Evolutionary conservation across 2,113 vertebrate genomes (phyloP), one percentile per base, ranked within the genome.

Genomic region (Chaetodon auriga): DNA sequence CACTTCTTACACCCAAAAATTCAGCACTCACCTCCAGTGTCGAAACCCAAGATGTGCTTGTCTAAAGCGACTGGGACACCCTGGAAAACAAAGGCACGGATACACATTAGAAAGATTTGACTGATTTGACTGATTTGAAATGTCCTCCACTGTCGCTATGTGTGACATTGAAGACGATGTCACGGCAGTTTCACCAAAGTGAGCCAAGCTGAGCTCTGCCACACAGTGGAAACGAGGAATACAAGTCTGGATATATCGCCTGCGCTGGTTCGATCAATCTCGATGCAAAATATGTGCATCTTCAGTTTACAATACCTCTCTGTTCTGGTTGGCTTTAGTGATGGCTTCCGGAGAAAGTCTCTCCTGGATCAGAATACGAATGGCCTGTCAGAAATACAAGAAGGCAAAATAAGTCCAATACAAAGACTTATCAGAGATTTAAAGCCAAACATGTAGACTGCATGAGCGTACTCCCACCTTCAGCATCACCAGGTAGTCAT

Each of bases 401-500:
- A 45, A 53, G 3, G 30, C 30, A 30, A 30, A 30, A 30, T 30
- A 30, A 30, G 30, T 30, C 30, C 30, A 49, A 75, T 38, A 60
- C 10, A 65, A 6, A 43, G 30, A 2, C 30, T 30, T 1, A 30
- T 30, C 5, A 46, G 13, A 30, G 30, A 30, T 30, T 30, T 1
- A 30, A 30, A 30, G 30, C 2, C 30, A 30, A 30, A 21, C 23
- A 64, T 35, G 23, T 7, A n/a, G 0, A n/a, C 25, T 3, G 2
- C 2, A 6, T 15, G 18, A 5, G 6, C 1, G 0, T 0, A 10
- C 19, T 21, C 66, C 36, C 86, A 99, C 98, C 96, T 98, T 99
- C 35, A 99, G 97, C 97, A 99, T 98, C 19, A 99, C 94, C 93
- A 99, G 90, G 77, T 99, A 99, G 93, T 99, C 98, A 11, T 99